Conservation (phyloP, 1,140 invertebrate species). For the Drosophila virilis region DNA sequence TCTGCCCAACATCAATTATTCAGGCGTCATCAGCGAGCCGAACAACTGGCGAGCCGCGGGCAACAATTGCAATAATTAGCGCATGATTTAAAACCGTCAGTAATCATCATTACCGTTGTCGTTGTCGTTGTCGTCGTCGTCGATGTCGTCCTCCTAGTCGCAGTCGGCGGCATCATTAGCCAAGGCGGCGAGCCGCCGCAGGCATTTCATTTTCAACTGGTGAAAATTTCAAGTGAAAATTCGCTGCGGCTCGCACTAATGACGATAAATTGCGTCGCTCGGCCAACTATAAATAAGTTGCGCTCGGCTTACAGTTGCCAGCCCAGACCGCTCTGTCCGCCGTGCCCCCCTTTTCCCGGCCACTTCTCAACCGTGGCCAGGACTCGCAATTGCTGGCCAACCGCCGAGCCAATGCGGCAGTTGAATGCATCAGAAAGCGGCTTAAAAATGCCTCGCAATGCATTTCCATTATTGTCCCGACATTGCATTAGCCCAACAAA, state of each 20-base stretch:
- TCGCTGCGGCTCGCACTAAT: slow-evolving; percentile 67
- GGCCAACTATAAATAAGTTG: slow-evolving; percentile 76
- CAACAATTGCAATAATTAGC: slow-evolving; percentile 83
- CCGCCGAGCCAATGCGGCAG: slow-evolving; percentile 16
- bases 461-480: slow-evolving; percentile 29
- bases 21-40: slow-evolving; percentile 52
- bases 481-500: background rate
- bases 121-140: slow-evolving; percentile 30
- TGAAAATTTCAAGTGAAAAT: slow-evolving; percentile 79
- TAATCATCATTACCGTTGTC: slow-evolving; percentile 80
- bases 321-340: slow-evolving; percentile 26
- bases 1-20: slow-evolving; percentile 74
- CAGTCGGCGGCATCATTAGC: slow-evolving; percentile 57
- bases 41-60: slow-evolving; percentile 27
- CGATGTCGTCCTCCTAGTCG: slow-evolving; percentile 8
- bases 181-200: slow-evolving; percentile 59
- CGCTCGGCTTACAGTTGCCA: slow-evolving; percentile 42
- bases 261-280: slow-evolving; percentile 74
- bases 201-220: slow-evolving; percentile 74
- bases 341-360: background rate
- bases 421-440: slow-evolving; percentile 36
- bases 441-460: slow-evolving; percentile 51
- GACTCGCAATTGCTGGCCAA: background rate
- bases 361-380: background rate
- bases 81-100: slow-evolving; percentile 81